Evolutionary conservation across 2,113 vertebrate species (phyloP), one percentile per base, ranked within the genome.

Genomic region (Crypturellus undulatus): DNA sequence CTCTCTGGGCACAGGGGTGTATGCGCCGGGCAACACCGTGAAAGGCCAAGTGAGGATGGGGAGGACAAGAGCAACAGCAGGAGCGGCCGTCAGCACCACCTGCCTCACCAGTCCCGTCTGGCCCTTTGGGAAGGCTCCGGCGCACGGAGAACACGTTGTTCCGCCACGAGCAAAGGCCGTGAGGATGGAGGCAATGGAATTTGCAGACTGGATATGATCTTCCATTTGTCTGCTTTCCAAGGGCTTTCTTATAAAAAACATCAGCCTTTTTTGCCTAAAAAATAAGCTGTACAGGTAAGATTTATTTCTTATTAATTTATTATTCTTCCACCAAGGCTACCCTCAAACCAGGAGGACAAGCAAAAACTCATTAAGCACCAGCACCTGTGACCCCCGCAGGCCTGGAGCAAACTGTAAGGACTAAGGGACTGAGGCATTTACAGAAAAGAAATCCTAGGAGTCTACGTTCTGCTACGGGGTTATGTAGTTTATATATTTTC

Each of bases 121-220:
- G 49, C 90, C 90, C 60, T 86, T 80, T 40, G 73, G 82, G 30
- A 92, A 91, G 67, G 93, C 72, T 1, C 1, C 51, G 91, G 69
- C 89, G 26, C 1, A 36, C 58, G 85, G 72, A 4, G 4, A 47
- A 77, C 70, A 59, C 20, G 5, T 36, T 19, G 65, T 22, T 30
- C 81, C 62, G 38, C 87, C 73, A 63, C 70, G 15, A 45, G 15
- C 42, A 67, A 3, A 11, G 0, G 26, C 75, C 4, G 67, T 0
- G 0, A 1, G 3, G n/a, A 42, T 4, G 2, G 47, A 71, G 68
- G 84, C 36, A 59, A 83, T 76, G 3, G 1, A 13, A 26, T 38
- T 6, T 2, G 8, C 12, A 90, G 22, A 68, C 6, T 60, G 34
- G 26, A 59, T 2, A 28, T 0, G 6, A 89, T 49, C 78, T 89